phyloP scores from a whole-genome alignment of 2,888 invertebrate species.

The Capitulum mitella region DNA sequence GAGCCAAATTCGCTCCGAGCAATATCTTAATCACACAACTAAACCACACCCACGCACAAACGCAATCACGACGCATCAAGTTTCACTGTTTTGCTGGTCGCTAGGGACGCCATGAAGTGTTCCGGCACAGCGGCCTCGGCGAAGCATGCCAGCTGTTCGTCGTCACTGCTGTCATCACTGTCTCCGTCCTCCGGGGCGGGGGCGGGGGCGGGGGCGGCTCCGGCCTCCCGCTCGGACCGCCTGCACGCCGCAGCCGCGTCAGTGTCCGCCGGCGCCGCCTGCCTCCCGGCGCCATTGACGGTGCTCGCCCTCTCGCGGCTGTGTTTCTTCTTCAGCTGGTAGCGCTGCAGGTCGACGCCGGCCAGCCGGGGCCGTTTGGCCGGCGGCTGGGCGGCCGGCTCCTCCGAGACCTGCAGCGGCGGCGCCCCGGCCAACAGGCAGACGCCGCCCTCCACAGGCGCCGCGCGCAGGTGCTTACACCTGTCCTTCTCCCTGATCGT shows the following conservation, averaged over 20 bases:
- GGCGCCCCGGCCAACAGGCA: not conserved
- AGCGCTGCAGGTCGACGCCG: not conserved
- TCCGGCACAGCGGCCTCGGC: not conserved
- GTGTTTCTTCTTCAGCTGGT: conserved; percentile 16
- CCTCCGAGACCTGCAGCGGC: not conserved
- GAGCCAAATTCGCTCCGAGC: too few relatives aligned
- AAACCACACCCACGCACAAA: too few relatives aligned
- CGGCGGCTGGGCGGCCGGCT: not conserved
- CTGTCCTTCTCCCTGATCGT: not conserved
- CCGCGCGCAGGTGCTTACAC: conserved; percentile 1
- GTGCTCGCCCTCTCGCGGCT: not conserved
- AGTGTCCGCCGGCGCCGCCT: not conserved
- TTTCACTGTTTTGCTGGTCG: not conserved
- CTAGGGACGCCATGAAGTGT: not conserved
- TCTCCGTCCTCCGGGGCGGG: too few relatives aligned
- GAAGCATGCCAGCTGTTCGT: not conserved
- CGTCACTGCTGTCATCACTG: not conserved
- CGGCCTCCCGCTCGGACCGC: too few relatives aligned
- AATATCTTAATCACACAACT: too few relatives aligned
- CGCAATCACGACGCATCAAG: not conserved
- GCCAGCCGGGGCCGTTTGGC: conserved; percentile 4
- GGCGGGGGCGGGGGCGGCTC: too few relatives aligned
- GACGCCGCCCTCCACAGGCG: not conserved
- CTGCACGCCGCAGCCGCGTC: too few relatives aligned
- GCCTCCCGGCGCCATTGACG: too few relatives aligned